Evolutionary conservation across 2,888 invertebrate species (phyloP), one percentile per base, ranked within the genome.

Genomic region (Drosophila putrida): DNA sequence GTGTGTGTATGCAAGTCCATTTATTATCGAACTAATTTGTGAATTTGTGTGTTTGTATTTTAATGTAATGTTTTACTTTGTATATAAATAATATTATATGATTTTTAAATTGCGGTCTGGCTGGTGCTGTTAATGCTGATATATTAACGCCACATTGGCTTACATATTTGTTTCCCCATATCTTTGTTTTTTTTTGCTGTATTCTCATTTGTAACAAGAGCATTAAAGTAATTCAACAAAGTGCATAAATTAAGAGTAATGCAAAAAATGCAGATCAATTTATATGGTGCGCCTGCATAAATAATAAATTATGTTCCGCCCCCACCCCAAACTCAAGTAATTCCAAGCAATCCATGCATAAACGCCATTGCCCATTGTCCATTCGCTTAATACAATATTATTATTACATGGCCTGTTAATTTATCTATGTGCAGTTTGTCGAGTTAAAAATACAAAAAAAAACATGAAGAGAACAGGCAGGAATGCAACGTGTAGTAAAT

Each of bases 191-290:
- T 20, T 31, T 54, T 44, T 53, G 33, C 31, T 50, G 20, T 58
- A 50, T 50, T 50, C 35, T 46, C 55, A 66, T 59, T 57, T 69
- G 65, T 64, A 49, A 57, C 53, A 47, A 36, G 46, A 54, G 64
- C 77, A 82, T 86, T 88, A 77, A 87, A 89, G 69, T 77, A 77
- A 77, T 75, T 79, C 68, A 75, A 59, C 72, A 85, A 84, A 89
- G 75, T 82, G 82, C 82, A 87, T 89, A 84, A 84, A 89, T 87
- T 84, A 84, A 82, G 51, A 65, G 63, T 28, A 41, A 51, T 53
- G 59, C 51, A 38, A 58, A 33, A 13, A 59, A 53, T 47, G 50
- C 51, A 39, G 63, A 78, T 87, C 79, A 81, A 73, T 81, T 75
- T 87, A 66, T 70, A 65, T 51, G 64, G 27, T 67, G 59, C n/a